Percentiles rank a stretch among this genome's conserved stretches.
Evolutionary conservation across 2,888 invertebrate genomes (phyloP).

Genomic region (Eumacrocentrus americanus): DNA sequence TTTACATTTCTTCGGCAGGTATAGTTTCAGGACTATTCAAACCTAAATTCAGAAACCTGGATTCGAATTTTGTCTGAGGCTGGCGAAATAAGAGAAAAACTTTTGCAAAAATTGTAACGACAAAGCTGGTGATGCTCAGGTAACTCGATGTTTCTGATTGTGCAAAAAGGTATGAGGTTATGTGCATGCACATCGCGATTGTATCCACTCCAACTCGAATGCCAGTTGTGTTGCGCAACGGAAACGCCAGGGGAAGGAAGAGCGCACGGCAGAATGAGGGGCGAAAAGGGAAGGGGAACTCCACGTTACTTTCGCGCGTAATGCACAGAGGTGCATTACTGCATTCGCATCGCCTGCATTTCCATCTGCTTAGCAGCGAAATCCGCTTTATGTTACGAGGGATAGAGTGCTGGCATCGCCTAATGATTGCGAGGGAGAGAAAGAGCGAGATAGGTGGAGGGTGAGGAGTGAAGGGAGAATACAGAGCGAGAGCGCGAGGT

Average conservation of each 20-base stretch:
- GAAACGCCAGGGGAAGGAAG: conserved; percentile 1
- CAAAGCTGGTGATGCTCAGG: too few species aligned
- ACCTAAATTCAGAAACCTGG: too few species aligned
- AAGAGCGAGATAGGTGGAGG: conserved; percentile 6
- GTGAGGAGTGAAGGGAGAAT: background rate
- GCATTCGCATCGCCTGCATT: conserved; percentile 50
- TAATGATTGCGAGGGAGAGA: conserved; percentile 36
- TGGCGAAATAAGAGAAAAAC: too few species aligned
- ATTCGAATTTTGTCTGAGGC: too few species aligned
- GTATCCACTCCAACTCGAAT: conserved; percentile 21
- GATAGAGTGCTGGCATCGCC: conserved; percentile 43
- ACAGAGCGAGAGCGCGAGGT: conserved; percentile 17
- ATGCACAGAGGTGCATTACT: conserved; percentile 48
- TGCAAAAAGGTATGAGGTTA: conserved; percentile 2
- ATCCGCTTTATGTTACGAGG: conserved; percentile 56
- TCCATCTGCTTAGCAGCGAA: conserved; percentile 55
- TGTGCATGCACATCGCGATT: conserved; percentile 15
- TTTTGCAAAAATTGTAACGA: too few species aligned
- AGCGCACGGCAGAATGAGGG: background rate
- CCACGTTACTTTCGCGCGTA: conserved; percentile 31
- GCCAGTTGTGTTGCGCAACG: conserved; percentile 15
- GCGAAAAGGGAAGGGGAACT: conserved; percentile 5
- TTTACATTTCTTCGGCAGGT: too few species aligned
- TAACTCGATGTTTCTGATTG: too few species aligned
- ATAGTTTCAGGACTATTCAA: too few species aligned